Evolutionary conservation across 92 coral and sea anemone species (phyloP).

Genomic region (Phenganax subtilis): DNA sequence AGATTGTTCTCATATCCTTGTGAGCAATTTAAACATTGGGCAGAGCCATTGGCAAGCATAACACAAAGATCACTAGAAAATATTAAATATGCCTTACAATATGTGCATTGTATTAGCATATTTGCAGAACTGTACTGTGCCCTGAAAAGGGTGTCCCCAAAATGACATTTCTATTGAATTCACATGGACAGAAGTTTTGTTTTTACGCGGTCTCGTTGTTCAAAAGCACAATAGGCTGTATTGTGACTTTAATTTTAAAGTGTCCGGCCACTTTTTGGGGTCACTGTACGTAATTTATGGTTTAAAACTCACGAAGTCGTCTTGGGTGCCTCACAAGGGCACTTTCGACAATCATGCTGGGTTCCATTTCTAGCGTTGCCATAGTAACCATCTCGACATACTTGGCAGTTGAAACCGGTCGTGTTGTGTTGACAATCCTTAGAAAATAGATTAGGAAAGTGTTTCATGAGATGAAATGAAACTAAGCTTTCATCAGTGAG

Average conservation of each 20-base stretch:
- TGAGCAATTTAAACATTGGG: conserved; percentile 83
- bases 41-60: conserved; percentile 59
- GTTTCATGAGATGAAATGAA: not conserved
- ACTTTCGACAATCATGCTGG: conserved; percentile 68
- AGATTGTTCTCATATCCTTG: conserved; percentile 74
- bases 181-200: too few species aligned
- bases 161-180: too few species aligned
- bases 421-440: conserved; percentile 92
- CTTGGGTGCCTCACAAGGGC: conserved; percentile 82
- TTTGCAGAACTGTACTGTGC: not conserved
- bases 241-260: not conserved
- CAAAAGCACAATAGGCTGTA: too few species aligned
- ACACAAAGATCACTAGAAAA: conserved; percentile 62
- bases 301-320: conserved; percentile 75
- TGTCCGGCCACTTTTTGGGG: not conserved
- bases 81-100: not conserved
- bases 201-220: too few species aligned
- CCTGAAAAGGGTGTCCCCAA: not conserved
- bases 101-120: not conserved
- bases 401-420: conserved; percentile 81
- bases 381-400: conserved; percentile 86
- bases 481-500: not conserved
- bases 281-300: not conserved
- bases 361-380: conserved; percentile 98
- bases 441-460: not conserved